Evolutionary conservation across 2,797 vertebrate species (phyloP).

Genomic region (Chloroceryle inda): DNA sequence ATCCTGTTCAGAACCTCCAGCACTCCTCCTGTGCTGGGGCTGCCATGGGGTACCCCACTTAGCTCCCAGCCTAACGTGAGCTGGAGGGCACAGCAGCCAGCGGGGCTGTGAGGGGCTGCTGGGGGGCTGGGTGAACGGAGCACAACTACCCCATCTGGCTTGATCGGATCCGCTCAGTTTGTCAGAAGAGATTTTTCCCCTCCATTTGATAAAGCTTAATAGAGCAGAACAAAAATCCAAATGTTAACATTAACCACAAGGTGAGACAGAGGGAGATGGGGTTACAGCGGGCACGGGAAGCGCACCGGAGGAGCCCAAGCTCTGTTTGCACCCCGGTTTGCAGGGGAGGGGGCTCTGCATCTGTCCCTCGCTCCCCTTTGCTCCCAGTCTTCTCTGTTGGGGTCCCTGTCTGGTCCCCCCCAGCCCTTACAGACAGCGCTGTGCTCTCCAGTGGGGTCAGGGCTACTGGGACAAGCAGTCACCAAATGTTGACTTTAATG

Average conservation of each 20-base stretch:
- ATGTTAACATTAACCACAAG: fast-evolving
- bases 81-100: neutral
- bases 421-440: neutral
- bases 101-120: neutral
- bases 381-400: fast-evolving
- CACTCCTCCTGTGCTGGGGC: neutral
- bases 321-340: neutral
- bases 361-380: fast-evolving
- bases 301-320: fast-evolving
- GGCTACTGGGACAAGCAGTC: neutral
- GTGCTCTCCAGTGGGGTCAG: fast-evolving
- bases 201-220: neutral
- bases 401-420: neutral
- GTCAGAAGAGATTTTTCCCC: neutral
- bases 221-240: neutral
- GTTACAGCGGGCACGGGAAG: fast-evolving
- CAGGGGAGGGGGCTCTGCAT: neutral
- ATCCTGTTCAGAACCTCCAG: neutral
- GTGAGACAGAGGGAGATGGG: neutral
- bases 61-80: neutral
- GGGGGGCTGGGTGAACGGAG: fast-evolving
- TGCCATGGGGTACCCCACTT: neutral
- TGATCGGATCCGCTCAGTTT: fast-evolving
- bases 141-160: neutral
- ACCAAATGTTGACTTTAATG: no score